Evolutionary conservation across 2,888 invertebrate genomes (phyloP), one percentile per base, ranked within the genome.

Genomic region (Teinopalpus imperialis): DNA sequence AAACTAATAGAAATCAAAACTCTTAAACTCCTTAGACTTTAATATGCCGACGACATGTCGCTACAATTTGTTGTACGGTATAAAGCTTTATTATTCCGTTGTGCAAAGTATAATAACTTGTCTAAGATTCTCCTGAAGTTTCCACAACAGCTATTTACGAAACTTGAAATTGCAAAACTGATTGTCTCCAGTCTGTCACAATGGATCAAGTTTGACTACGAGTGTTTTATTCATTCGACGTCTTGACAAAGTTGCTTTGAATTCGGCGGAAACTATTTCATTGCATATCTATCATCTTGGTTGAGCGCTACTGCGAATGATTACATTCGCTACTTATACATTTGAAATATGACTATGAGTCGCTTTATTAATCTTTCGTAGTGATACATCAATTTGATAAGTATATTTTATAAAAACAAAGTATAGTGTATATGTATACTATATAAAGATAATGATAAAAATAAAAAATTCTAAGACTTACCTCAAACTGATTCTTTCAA

Each of bases 111-210:
- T 32, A 42, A 42, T 37, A 31, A 37, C 43, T 31, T 9, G 10
- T 20, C 13, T 42, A 18, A 42, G 20, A 13, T 32, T 24, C 12
- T 9, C 24, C 16, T 7, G 3, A 44, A 45, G 31, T 27, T 37
- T 13, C 20, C 26, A 9, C 44, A 26, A 39, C 14, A 32, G 31
- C 39, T 45, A 36, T 39, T 45, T 45, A 18, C 37, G 32, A 39
- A 45, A 45, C 39, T 45, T 45, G 39, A 45, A 45, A 45, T 45
- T 45, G 39, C 39, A 39, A 45, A 39, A 45, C 45, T 32, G 45
- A 45, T 45, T 45, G 39, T 45, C 45, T 45, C n/a, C 27, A 45
- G 39, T 44, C 30, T 24, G 37, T 45, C 45, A 45, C 39, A 39
- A 45, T 39, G 39, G 45, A 45, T 45, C 32, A 45, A 45, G 39